Evolutionary conservation across 2,888 invertebrate species (phyloP), one percentile per base, ranked within the genome.

Genomic region (Caenorhabditis drosophilae): DNA sequence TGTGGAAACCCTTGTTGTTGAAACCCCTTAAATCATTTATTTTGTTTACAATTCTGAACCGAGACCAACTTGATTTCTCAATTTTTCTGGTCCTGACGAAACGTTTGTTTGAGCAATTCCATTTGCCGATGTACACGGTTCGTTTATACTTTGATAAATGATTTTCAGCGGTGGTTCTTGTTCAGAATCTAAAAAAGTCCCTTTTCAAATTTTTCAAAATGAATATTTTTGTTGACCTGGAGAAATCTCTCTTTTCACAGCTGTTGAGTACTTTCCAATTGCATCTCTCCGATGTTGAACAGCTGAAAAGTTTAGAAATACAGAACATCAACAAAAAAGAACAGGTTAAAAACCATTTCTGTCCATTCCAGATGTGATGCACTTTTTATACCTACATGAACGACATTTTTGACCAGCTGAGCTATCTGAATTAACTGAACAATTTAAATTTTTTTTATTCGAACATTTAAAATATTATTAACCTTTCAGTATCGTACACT

Each of bases 231-330:
- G 18, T 15, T 47, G 35, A 38, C 38, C 38, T 12, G 63, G 53
- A 34, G 49, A 58, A 22, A 50, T 16, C 50, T 76, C 77, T 35
- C 69, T 51, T 46, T 77, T 75, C 35, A 74, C 69, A 16, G 66
- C 70, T 4, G 66, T 63, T 9, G 78, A 78, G 53, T 78, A 79
- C 51, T 76, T 78, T 7, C 80, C 80, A 23, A 80, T 80, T 4
- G 80, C 80, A 38, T 80, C 80, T 12, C 80, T 61, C 18, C 80
- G 70, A 27, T 77, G 78, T 71, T 80, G 80, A 16, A 80, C 80
- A 20, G 78, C 78, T 77, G 53, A 27, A 31, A 53, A 35, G n/a
- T 55, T 9, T 9, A 27, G 7, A 23, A 35, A 9, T 38, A 15
- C 36, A 36, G 36, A 36, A 11, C n/a, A 15, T 12, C 4, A 11